Evolutionary conservation across 2,113 vertebrate genomes (phyloP).

Genomic region (Cyprinodon tularosa): DNA sequence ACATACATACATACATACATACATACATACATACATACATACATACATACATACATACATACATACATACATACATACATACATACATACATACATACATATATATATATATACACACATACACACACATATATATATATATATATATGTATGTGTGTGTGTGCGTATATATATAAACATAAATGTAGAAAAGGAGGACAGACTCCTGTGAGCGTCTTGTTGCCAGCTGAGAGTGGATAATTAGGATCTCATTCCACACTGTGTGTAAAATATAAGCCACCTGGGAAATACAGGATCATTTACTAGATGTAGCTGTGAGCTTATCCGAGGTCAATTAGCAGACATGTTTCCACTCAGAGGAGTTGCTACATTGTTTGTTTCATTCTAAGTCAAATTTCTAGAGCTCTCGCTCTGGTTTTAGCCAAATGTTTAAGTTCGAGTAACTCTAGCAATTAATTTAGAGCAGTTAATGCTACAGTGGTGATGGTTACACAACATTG

Average conservation of each 20-base stretch:
- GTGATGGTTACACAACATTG: not conserved
- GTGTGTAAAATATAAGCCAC: conserved; percentile 43
- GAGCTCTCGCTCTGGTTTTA: not conserved
- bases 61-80: no score
- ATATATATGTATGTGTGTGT: no score
- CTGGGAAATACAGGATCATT: conserved; percentile 30
- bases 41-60: no score
- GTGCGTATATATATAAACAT: no score
- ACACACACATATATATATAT: no score
- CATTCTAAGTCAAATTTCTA: no score
- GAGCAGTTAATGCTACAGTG: not conserved
- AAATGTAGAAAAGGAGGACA: not conserved
- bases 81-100: no score
- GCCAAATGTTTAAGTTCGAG: no score
- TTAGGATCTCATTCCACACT: conserved; percentile 57
- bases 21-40: no score
- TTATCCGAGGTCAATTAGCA: conserved; percentile 14
- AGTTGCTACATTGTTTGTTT: not conserved
- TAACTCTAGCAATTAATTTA: not conserved
- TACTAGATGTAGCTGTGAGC: conserved; percentile 6
- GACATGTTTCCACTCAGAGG: conserved; percentile 11
- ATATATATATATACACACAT: no score
- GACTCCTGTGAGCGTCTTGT: conserved; percentile 32
- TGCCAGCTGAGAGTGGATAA: conserved; percentile 50
- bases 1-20: no score